Percentiles rank a stretch among this genome's conserved stretches.
Conservation (phyloP, 2,888 invertebrate genomes). For the Cantharis rufa region DNA sequence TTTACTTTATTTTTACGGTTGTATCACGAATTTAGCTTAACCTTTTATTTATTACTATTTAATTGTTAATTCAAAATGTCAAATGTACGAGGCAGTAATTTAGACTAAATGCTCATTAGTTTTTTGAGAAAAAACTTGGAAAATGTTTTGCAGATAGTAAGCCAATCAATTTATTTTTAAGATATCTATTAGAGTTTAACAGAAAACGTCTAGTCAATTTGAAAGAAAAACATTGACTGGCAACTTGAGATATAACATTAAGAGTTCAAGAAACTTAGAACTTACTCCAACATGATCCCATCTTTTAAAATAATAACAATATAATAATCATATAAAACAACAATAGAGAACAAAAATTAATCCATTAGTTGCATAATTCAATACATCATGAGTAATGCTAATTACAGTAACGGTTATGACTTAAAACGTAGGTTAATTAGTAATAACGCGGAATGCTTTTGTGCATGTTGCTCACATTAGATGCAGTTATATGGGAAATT, state of each 20-base stretch:
- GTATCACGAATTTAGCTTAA: background rate
- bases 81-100: background rate
- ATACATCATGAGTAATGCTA: background rate
- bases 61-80: background rate
- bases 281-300: no score
- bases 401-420: background rate
- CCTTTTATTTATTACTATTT: background rate
- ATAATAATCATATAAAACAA: background rate
- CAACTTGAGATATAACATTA: background rate
- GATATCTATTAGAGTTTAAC: background rate
- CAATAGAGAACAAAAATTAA: background rate
- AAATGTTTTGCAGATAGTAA: background rate
- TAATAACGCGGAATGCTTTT: background rate
- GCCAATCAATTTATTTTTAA: background rate
- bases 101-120: background rate
- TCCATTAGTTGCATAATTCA: background rate
- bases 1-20: background rate
- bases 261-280: background rate
- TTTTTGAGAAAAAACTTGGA: background rate
- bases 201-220: background rate
- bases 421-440: background rate
- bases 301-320: background rate
- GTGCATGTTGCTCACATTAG: background rate
- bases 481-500: background rate
- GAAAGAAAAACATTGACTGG: background rate